phyloP scores from a whole-genome alignment of 2,113 vertebrate species.

The Porphyrio hochstetteri region DNA sequence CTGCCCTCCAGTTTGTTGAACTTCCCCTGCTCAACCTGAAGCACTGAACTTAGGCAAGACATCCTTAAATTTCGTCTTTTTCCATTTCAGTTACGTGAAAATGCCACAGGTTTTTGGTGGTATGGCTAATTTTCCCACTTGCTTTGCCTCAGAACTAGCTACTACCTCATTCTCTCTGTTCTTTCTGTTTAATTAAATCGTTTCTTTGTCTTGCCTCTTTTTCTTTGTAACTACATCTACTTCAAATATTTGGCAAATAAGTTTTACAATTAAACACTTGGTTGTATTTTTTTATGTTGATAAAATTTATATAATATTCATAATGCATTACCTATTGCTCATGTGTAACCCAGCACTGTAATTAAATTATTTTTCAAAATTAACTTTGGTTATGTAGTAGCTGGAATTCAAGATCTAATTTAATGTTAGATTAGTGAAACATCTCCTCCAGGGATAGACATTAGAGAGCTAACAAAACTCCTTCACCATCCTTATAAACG shows the following conservation, averaged over 20 bases:
- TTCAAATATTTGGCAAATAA: constrained; percentile 30
- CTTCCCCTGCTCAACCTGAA: not conserved
- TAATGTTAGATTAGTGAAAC: constrained; percentile 55
- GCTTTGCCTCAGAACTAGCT: not conserved
- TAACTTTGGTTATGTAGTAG: constrained; percentile 55
- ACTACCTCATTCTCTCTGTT: not conserved
- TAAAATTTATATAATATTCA: constrained; percentile 43
- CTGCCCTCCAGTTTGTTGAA: not conserved
- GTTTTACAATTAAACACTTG: constrained; percentile 8
- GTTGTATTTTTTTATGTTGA: not conserved
- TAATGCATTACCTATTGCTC: constrained; percentile 43
- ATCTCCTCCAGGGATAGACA: not conserved
- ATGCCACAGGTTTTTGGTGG: not conserved
- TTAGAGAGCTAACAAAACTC: constrained; percentile 35
- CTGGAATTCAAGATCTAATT: constrained; percentile 64
- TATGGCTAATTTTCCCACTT: not conserved
- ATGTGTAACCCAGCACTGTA: constrained; percentile 3
- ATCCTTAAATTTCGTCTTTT: not conserved
- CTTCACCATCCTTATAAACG: not conserved
- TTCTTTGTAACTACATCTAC: constrained; percentile 6
- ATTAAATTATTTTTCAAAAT: constrained; percentile 74
- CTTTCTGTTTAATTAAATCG: constrained; percentile 29
- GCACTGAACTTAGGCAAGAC: not conserved
- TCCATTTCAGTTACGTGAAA: not conserved
- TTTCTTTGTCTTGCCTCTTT: not conserved